Percentiles rank a stretch among this genome's conserved stretches.
Evolutionary conservation across 2,113 vertebrate species (phyloP).

Genomic region (Ifrita kowaldi): DNA sequence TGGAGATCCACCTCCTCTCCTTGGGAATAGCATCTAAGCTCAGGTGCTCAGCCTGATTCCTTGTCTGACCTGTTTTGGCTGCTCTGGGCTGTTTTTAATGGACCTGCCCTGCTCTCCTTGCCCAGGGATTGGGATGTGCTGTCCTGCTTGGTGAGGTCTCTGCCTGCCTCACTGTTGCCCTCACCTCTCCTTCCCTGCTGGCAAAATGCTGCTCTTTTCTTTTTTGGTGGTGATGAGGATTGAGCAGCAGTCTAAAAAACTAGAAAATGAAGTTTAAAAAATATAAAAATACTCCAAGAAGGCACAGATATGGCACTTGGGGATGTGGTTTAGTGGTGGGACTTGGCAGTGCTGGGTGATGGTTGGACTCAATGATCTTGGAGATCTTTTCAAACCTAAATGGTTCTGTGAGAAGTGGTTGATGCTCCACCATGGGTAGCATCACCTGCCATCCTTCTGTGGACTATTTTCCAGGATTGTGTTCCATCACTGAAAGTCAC

Average conservation of each 20-base stretch:
- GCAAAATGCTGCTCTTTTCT: background rate
- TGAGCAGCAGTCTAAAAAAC: background rate
- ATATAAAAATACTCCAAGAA: background rate
- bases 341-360: background rate
- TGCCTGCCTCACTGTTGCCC: background rate
- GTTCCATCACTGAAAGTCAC: background rate
- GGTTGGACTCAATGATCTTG: too few species aligned
- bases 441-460: background rate
- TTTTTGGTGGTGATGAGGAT: background rate
- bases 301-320: background rate
- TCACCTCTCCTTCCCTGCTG: background rate
- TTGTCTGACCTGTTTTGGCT: background rate
- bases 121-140: background rate
- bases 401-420: background rate
- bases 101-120: background rate
- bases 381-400: background rate
- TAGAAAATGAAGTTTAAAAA: background rate
- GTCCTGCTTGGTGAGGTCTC: background rate
- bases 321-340: background rate
- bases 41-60: background rate
- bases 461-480: background rate
- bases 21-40: background rate
- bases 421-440: background rate
- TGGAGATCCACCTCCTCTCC: background rate
- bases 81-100: background rate